phyloP scores from a whole-genome alignment of 2,113 vertebrate genomes.

The Lepisosteus oculatus region DNA sequence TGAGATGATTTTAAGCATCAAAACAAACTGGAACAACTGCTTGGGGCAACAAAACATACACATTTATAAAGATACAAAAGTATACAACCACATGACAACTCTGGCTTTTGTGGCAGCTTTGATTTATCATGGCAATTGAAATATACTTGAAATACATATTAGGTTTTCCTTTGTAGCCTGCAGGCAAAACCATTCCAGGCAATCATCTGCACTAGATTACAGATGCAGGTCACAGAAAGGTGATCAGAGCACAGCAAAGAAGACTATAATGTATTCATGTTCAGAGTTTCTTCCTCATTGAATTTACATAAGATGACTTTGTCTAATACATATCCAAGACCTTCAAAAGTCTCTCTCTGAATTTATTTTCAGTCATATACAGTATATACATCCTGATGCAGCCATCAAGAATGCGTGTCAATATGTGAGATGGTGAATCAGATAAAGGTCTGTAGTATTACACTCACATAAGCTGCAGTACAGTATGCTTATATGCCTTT shows the following conservation, averaged over 20 bases:
- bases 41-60: constrained; percentile 36
- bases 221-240: not conserved
- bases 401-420: too few relatives aligned
- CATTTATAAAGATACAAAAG: constrained; percentile 55
- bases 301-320: too few relatives aligned
- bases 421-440: too few relatives aligned
- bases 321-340: too few relatives aligned
- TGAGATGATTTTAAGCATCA: too few relatives aligned
- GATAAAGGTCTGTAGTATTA: too few relatives aligned
- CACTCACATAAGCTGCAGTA: too few relatives aligned
- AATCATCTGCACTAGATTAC: not conserved
- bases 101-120: constrained; percentile 62
- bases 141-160: constrained; percentile 68
- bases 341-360: too few relatives aligned
- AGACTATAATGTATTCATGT: not conserved
- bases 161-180: constrained; percentile 63
- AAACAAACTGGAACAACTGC: constrained; percentile 44
- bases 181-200: constrained; percentile 30
- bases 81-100: constrained; percentile 63
- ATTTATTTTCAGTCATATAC: too few relatives aligned
- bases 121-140: constrained; percentile 76
- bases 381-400: too few relatives aligned
- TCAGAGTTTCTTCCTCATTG: too few relatives aligned
- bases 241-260: not conserved
- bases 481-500: too few relatives aligned